phyloP scores from a whole-genome alignment of 2,888 invertebrate species.

The Clivina fossor region DNA sequence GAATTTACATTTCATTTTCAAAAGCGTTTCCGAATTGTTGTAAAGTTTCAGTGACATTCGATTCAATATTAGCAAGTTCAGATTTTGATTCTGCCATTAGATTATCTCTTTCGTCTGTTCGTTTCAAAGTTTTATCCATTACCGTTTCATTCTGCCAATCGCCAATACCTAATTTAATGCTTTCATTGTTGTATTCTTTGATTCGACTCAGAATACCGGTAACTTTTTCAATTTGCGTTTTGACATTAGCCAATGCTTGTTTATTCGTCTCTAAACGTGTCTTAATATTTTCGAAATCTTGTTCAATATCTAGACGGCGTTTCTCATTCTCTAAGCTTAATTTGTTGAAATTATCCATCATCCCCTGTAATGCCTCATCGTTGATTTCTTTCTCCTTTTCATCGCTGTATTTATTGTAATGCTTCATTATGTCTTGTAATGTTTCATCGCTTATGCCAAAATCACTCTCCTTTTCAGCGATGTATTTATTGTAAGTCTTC shows the following conservation, averaged over 20 bases:
- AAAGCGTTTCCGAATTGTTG: not conserved
- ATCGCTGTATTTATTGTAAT: too few relatives aligned
- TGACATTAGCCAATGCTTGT: constrained; percentile 28
- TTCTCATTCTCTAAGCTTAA: constrained; percentile 17
- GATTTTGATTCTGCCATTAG: constrained; percentile 1
- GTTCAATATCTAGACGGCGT: constrained; percentile 27
- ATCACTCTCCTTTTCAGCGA: too few relatives aligned
- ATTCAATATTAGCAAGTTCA: constrained; percentile 5
- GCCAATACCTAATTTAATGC: constrained; percentile 1
- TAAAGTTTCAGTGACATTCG: not conserved
- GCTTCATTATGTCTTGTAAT: too few relatives aligned
- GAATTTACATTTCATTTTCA: not conserved
- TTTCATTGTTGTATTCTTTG: constrained; percentile 4
- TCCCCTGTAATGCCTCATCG: constrained; percentile 3
- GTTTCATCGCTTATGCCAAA: too few relatives aligned
- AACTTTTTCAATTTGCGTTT: constrained; percentile 30
- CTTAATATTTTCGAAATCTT: constrained; percentile 27
- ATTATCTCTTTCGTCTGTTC: constrained; percentile 1
- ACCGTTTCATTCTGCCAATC: not conserved
- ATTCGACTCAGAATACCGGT: constrained; percentile 15
- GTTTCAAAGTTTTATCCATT: not conserved
- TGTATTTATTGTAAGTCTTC: too few relatives aligned
- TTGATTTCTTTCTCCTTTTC: constrained; percentile 3
- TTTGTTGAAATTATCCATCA: constrained; percentile 15
- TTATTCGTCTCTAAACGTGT: constrained; percentile 29